A percentile compares a stretch with the other conserved stretches of the same genome.
These are phyloP conservation scores for Dromiciops gliroides DNA, from an alignment of 2,113 vertebrate species.

Conservation along the genomic window DNA sequence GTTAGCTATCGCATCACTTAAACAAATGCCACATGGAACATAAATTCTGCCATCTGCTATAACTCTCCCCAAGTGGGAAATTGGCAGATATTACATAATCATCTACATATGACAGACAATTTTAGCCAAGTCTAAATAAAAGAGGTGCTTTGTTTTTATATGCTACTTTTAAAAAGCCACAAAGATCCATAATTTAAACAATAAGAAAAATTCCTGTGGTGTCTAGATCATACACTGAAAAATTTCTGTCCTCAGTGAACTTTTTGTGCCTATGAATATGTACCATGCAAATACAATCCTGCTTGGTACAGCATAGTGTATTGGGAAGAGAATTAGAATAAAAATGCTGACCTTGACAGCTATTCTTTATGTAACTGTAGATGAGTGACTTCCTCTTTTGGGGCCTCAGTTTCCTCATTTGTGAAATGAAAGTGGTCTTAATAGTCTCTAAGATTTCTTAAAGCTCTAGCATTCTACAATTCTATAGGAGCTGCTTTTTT, in stretches of 20 bases:
- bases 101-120: conserved; percentile 83
- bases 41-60: conserved; percentile 81
- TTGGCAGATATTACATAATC: conserved; percentile 82
- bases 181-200: conserved; percentile 15
- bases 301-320: background rate
- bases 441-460: background rate
- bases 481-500: background rate
- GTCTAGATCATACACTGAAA: conserved; percentile 29
- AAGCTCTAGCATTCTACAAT: background rate
- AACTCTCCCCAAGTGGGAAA: conserved; percentile 80
- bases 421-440: background rate
- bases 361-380: background rate
- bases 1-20: conserved; percentile 79
- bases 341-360: background rate
- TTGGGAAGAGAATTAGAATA: background rate
- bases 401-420: background rate
- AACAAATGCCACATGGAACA: conserved; percentile 82
- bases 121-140: conserved; percentile 82
- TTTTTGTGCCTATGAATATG: background rate
- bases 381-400: background rate
- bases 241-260: background rate
- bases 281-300: background rate
- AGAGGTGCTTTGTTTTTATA: conserved; percentile 66
- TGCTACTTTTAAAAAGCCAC: conserved; percentile 49
- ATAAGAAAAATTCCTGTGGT: background rate